These are phyloP conservation scores for Drosophila ananassae DNA, from an alignment of 1,140 invertebrate species.

Conservation along the genomic window DNA sequence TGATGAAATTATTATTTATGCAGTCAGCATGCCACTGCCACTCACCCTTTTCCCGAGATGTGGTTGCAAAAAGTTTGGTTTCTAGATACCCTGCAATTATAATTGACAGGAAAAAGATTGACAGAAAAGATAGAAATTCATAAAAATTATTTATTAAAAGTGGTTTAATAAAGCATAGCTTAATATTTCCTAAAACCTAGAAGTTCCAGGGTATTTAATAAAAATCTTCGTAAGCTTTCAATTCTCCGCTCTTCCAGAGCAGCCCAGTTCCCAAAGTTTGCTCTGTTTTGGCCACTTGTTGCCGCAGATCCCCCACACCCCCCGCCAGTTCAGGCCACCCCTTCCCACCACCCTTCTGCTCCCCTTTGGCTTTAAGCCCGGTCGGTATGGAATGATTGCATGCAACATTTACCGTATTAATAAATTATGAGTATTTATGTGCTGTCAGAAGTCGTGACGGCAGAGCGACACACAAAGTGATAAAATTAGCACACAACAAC, in stretches of 20 bases:
- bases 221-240: background rate
- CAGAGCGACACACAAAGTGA: conserved; percentile 84
- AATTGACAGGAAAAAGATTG: background rate
- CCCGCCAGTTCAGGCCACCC: background rate
- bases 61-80: background rate
- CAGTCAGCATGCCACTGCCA: conserved; percentile 34
- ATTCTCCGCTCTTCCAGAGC: background rate
- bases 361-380: conserved; percentile 13
- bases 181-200: too few relatives aligned
- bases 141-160: too few relatives aligned
- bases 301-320: conserved; percentile 11
- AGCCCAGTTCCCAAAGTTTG: conserved; percentile 14
- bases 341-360: too few relatives aligned
- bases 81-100: conserved; percentile 31
- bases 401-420: conserved; percentile 84
- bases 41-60: conserved; percentile 6
- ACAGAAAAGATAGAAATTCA: too few relatives aligned
- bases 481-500: conserved; percentile 81
- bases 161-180: too few relatives aligned
- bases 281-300: conserved; percentile 40
- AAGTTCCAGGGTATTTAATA: too few relatives aligned
- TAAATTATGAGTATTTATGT: conserved; percentile 84
- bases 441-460: conserved; percentile 83
- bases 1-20: conserved; percentile 84
- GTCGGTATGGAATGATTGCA: conserved; percentile 70